These are phyloP conservation scores for Limnodromus scolopaceus DNA, from an alignment of 2,797 vertebrate species.

Conservation along the genomic window DNA sequence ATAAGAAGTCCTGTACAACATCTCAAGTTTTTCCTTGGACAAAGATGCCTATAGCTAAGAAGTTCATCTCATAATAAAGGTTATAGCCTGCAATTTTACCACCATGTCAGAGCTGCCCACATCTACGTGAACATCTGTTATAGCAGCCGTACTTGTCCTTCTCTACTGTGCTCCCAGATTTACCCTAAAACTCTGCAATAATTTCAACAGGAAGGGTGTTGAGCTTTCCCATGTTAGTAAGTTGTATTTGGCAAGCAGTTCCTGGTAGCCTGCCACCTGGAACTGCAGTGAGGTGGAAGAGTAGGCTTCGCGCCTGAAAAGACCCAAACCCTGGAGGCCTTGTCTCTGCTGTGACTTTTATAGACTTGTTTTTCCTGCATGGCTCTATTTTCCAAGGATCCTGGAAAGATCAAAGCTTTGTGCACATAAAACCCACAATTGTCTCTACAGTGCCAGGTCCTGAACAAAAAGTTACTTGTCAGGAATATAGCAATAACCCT, in stretches of 20 bases:
- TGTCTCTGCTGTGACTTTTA: slow-evolving; percentile 27
- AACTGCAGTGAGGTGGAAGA: slow-evolving; percentile 17
- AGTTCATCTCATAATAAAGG: not conserved
- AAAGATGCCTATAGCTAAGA: not conserved
- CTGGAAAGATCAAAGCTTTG: slow-evolving; percentile 18
- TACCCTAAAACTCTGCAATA: not conserved
- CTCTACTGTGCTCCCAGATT: not conserved
- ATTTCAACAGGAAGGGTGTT: slow-evolving; percentile 19
- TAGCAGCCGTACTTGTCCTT: not conserved
- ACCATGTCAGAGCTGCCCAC: not conserved
- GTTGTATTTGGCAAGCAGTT: slow-evolving; percentile 29
- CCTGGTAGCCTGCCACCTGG: slow-evolving; percentile 40
- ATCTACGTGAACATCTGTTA: not conserved
- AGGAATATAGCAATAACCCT: not conserved
- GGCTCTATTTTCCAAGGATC: slow-evolving; percentile 24
- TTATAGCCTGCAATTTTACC: not conserved
- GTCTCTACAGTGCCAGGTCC: not conserved
- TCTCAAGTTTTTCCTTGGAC: not conserved
- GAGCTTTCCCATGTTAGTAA: slow-evolving; percentile 10
- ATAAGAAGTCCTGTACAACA: not conserved
- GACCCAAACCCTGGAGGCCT: not conserved
- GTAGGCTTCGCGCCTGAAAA: slow-evolving; percentile 1
- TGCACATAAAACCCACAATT: not conserved
- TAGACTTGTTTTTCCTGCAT: slow-evolving; percentile 11
- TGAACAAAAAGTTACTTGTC: not conserved